phyloP scores from a whole-genome alignment of 1,140 invertebrate genomes.

The Papilio machaon region DNA sequence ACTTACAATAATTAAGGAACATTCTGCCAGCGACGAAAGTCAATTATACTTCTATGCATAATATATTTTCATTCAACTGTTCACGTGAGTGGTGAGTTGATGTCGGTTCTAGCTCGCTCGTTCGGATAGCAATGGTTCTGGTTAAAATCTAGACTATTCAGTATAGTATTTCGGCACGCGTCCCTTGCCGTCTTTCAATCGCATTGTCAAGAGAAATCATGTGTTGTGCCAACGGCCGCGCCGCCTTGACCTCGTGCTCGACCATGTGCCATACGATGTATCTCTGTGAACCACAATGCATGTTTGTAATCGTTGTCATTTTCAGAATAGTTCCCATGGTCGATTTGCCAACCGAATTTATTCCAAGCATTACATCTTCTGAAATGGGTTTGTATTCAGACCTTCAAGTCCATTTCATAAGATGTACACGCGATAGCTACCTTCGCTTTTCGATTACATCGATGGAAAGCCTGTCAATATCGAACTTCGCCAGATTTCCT shows the following conservation, averaged over 20 bases:
- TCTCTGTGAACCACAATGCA: slow-evolving; percentile 35
- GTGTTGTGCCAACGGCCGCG: slow-evolving; percentile 68
- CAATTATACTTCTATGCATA: no score
- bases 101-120: neutral
- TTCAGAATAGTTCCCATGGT: slow-evolving; percentile 14
- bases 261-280: slow-evolving; percentile 48
- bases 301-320: slow-evolving; percentile 23
- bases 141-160: neutral
- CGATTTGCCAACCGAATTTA: neutral
- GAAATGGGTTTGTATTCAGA: no score
- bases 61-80: no score
- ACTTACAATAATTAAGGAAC: no score
- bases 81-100: no score
- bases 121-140: neutral
- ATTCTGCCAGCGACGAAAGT: no score
- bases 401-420: no score
- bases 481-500: no score
- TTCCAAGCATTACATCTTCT: neutral
- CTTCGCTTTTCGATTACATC: no score
- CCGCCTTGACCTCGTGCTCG: slow-evolving; percentile 66
- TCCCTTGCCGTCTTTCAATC: slow-evolving; percentile 38
- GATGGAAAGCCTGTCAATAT: no score
- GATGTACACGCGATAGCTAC: no score
- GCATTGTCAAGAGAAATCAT: slow-evolving; percentile 53
- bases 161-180: slow-evolving; percentile 41